Percentiles rank a stretch among this genome's conserved stretches.
Evolutionary conservation across 2,888 invertebrate species (phyloP).

Genomic region (Stramonita haemastoma): DNA sequence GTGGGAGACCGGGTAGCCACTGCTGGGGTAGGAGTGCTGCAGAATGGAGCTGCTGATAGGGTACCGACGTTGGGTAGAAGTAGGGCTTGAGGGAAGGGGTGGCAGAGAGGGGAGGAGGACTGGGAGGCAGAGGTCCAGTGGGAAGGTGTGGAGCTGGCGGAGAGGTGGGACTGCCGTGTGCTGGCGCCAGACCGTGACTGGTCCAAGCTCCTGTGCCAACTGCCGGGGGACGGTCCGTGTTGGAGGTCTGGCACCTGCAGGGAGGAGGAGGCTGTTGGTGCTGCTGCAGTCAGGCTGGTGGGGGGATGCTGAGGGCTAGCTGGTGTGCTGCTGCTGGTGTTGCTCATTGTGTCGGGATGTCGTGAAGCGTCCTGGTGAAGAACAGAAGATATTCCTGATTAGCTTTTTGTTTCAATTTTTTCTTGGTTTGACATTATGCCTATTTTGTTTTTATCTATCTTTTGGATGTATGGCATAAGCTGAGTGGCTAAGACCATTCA

Average conservation of each 20-base stretch:
- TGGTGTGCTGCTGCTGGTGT: neutral
- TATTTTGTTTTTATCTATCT: too few relatives aligned
- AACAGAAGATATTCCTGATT: too few relatives aligned
- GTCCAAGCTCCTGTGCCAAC: neutral
- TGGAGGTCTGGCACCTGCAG: neutral
- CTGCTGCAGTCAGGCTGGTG: neutral
- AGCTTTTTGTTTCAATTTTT: too few relatives aligned
- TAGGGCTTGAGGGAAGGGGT: neutral
- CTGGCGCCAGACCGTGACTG: neutral
- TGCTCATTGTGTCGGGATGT: neutral
- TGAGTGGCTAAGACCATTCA: too few relatives aligned
- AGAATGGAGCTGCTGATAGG: neutral
- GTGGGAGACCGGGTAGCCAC: slow-evolving; percentile 26
- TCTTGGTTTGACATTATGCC: too few relatives aligned
- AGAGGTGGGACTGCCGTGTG: slow-evolving; percentile 14
- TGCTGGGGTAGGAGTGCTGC: neutral
- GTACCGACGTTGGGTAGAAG: slow-evolving; percentile 33
- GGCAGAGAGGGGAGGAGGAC: neutral
- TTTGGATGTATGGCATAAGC: too few relatives aligned
- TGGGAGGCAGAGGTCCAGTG: slow-evolving; percentile 12
- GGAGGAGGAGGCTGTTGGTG: neutral
- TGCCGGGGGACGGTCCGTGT: neutral
- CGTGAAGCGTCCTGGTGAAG: too few relatives aligned
- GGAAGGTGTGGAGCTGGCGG: neutral
- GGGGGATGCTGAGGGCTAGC: neutral